Evolutionary conservation across 2,797 vertebrate genomes (phyloP), one percentile per base, ranked within the genome.

Genomic region (Danionella dracula): DNA sequence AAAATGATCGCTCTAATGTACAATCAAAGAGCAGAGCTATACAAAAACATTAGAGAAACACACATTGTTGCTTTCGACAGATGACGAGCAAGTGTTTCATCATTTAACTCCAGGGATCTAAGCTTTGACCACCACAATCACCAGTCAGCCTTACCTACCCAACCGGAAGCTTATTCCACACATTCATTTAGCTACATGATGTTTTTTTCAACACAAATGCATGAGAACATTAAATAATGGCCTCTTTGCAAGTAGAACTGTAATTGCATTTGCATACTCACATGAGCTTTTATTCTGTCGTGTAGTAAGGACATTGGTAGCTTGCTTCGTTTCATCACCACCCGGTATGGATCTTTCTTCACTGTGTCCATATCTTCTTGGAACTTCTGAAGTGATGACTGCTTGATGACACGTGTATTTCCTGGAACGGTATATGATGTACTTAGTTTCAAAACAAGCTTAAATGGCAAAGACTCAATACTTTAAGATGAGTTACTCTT

Each of bases 371-470:
- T 99, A 78, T 99, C 97, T 0, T 98, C 96, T 77, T 98, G 94
- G 78, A 99, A 99, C 68, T 90, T 97, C 83, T 99, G 97, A 0
- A 99, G 88, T 13, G 94, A 97, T 0, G 96, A 91, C 38, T 99
- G 97, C 83, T 97, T 99, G 84, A 99, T 96, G 61, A 99, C 95
- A 19, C 95, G 92, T 9, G 96, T 99, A 71, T 99, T 99, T 75
- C 92, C 97, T 99, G 83, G 35, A 61, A 23, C n/a, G 8, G 13
- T 12, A 49, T 6, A 11, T 19, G 5, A 34, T n/a, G 23, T 16
- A 60, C 27, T 48, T 31, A 23, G 31, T 16, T 15, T 2, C 8
- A 13, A 40, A 41, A 13, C 8, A 2, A 19, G 20, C 4, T n/a
- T 9, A 38, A 2, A 32, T 11, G 9, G n/a, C n/a, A 1, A 48